Percentiles rank a stretch among this genome's conserved stretches.
Conservation (phyloP, 2,797 vertebrate species). For the Xenopus petersii region DNA sequence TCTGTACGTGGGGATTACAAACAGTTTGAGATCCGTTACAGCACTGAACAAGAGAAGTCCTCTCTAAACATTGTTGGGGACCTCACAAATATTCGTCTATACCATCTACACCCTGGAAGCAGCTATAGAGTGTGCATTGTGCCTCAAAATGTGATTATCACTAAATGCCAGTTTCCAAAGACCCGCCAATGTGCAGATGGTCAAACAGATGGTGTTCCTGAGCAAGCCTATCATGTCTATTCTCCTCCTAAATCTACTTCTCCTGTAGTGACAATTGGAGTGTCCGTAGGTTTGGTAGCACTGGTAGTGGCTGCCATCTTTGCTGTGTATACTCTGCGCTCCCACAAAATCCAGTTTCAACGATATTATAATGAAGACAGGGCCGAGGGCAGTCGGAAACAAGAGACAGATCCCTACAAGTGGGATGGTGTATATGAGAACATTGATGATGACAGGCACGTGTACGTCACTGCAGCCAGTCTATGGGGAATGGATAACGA, state of each 20-base stretch:
- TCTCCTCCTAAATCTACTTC: neutral
- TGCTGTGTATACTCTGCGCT: constrained; percentile 1
- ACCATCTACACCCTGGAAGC: constrained; percentile 9
- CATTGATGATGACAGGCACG: constrained; percentile 11
- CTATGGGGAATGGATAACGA: constrained; percentile 29
- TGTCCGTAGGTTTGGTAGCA: neutral
- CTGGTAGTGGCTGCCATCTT: neutral
- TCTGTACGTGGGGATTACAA: constrained; percentile 23
- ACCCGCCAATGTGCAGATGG: constrained; percentile 33
- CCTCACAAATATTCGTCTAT: constrained; percentile 15
- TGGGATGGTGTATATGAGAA: constrained; percentile 13
- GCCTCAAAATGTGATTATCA: constrained; percentile 23
- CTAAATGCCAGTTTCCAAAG: constrained; percentile 14
- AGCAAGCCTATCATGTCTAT: neutral
- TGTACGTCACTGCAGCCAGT: constrained; percentile 31
- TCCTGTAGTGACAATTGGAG: constrained; percentile 11
- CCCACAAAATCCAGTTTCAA: constrained; percentile 32
- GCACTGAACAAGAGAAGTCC: neutral
- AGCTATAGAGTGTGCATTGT: constrained; percentile 42
- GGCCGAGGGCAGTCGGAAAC: neutral
- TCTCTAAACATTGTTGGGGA: constrained; percentile 23
- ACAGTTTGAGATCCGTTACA: constrained; percentile 43
- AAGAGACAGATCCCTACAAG: constrained; percentile 22
- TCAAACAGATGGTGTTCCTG: neutral
- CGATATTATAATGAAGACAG: constrained; percentile 42